These are phyloP conservation scores for Poecilia wingei DNA, from an alignment of 2,797 vertebrate species.

Conservation along the genomic window DNA sequence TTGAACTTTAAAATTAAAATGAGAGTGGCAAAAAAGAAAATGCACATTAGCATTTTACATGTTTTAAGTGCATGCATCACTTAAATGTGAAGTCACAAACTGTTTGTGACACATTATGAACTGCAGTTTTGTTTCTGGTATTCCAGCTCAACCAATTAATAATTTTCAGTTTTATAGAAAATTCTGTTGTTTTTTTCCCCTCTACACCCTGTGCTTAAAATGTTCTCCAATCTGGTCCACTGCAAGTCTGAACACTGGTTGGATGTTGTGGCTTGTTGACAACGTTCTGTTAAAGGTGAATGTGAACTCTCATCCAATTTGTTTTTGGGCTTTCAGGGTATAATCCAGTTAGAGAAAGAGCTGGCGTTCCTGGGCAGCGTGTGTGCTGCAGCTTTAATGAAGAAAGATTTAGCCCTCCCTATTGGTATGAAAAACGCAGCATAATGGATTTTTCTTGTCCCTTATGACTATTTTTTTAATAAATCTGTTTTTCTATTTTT, in stretches of 20 bases:
- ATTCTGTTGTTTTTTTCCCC: neutral
- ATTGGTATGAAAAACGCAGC: slow-evolving; percentile 83
- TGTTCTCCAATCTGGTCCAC: neutral
- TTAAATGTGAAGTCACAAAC: neutral
- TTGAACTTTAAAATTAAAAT: neutral
- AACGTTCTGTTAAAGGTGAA: neutral
- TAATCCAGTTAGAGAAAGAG: slow-evolving; percentile 98
- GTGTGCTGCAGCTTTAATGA: slow-evolving; percentile 98
- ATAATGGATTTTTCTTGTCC: neutral
- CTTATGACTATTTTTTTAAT: neutral
- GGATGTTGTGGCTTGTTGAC: neutral
- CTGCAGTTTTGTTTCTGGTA: neutral
- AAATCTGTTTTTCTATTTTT: neutral
- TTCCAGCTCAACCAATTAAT: neutral
- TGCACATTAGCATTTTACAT: neutral
- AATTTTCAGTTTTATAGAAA: neutral
- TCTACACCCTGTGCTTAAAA: neutral
- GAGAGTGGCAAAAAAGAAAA: neutral
- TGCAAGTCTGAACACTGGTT: neutral
- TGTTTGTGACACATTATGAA: neutral
- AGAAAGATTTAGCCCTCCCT: slow-evolving; percentile 96
- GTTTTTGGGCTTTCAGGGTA: slow-evolving; percentile 84
- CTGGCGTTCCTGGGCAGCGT: slow-evolving; percentile 95
- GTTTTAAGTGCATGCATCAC: neutral
- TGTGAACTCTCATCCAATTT: slow-evolving; percentile 12